Evolutionary conservation across 1,140 invertebrate species (phyloP).

Genomic region (Phocides pigmalion): DNA sequence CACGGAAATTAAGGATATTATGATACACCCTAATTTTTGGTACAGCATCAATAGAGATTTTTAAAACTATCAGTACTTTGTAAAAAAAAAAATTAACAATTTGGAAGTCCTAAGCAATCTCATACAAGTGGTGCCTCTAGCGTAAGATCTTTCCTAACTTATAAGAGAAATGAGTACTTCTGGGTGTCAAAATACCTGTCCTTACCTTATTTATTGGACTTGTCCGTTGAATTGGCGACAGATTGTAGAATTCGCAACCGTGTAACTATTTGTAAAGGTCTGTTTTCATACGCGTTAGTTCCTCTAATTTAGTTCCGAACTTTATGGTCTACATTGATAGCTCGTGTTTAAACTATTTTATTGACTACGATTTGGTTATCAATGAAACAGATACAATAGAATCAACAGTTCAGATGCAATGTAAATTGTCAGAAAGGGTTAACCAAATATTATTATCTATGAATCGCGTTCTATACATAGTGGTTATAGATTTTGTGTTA

Average conservation of each 20-base stretch:
- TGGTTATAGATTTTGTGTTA: no score
- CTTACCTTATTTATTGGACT: slow-evolving; percentile 51
- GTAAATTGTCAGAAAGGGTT: no score
- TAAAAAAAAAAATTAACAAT: no score
- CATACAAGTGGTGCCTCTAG: not conserved
- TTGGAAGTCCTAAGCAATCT: not conserved
- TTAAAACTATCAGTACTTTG: no score
- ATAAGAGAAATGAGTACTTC: slow-evolving; percentile 45
- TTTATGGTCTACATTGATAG: not conserved
- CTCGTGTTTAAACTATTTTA: not conserved
- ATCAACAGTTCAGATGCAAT: no score
- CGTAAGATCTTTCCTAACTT: slow-evolving; percentile 35
- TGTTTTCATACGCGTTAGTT: not conserved
- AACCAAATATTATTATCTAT: not conserved
- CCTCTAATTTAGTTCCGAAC: not conserved
- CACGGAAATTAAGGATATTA: no score
- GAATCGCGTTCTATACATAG: no score
- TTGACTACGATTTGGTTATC: slow-evolving; percentile 4
- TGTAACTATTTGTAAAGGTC: slow-evolving; percentile 13
- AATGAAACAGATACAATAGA: slow-evolving; percentile 1
- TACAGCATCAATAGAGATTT: no score
- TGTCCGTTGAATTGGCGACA: slow-evolving; percentile 48
- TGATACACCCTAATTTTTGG: no score
- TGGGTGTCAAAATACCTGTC: slow-evolving; percentile 55
- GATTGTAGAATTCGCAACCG: slow-evolving; percentile 42